These are phyloP conservation scores for Campylomormyrus numenius DNA, from an alignment of 2,113 vertebrate genomes.

Conservation along the genomic window DNA sequence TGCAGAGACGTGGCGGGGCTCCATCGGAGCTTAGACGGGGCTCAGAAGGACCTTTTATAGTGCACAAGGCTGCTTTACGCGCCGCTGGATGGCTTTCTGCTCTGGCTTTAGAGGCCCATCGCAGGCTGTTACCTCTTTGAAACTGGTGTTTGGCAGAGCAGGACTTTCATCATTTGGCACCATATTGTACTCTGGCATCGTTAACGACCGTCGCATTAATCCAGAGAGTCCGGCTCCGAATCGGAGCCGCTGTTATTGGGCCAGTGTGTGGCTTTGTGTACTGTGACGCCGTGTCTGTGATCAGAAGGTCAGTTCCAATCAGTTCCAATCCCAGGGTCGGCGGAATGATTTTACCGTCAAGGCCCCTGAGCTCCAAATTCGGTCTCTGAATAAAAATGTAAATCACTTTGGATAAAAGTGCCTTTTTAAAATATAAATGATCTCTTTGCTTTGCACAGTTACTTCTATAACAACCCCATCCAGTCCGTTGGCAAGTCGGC, in stretches of 20 bases:
- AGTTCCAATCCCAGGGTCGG: neutral
- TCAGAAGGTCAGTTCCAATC: neutral
- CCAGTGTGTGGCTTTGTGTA: neutral
- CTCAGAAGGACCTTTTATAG: neutral
- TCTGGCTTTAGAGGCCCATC: neutral
- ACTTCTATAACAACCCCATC: constrained; percentile 78
- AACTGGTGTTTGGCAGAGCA: neutral
- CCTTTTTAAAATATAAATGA: neutral
- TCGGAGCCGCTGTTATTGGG: neutral
- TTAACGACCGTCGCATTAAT: neutral
- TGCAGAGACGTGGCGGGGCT: neutral
- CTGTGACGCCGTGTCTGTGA: neutral
- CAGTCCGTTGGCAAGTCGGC: constrained; percentile 67
- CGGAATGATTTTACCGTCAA: neutral
- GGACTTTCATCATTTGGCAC: neutral
- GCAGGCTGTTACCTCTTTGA: neutral
- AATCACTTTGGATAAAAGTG: neutral
- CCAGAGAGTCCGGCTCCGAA: neutral
- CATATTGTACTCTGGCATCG: neutral
- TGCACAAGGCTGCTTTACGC: neutral
- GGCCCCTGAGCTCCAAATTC: neutral
- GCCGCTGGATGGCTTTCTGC: neutral
- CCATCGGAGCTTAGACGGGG: neutral
- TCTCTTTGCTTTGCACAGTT: constrained; percentile 56
- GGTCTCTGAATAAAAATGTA: neutral